A percentile compares a stretch with the other conserved stretches of the same genome.
These are phyloP conservation scores for Drosophila niveifrons DNA, from an alignment of 2,888 invertebrate genomes.

Conservation along the genomic window DNA sequence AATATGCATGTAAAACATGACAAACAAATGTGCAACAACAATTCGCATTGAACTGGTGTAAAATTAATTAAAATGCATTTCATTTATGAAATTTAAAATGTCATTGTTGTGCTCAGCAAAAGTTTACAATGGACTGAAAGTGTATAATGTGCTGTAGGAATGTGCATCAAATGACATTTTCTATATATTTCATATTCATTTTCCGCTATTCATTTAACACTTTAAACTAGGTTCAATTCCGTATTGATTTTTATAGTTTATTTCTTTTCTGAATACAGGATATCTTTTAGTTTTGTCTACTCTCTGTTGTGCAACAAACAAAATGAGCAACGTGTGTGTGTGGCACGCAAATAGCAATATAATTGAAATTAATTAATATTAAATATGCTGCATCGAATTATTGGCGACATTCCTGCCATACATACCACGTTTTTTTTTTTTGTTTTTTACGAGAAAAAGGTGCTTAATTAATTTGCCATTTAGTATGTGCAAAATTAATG, in stretches of 20 bases:
- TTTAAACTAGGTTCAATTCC: no score
- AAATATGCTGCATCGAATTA: constrained; percentile 62
- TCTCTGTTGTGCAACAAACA: neutral
- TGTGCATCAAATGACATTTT: neutral
- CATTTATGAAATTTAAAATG: constrained; percentile 74
- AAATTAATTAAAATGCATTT: constrained; percentile 80
- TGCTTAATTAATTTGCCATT: constrained; percentile 74
- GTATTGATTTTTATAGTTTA: neutral
- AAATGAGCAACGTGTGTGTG: constrained; percentile 18
- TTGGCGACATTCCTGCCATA: constrained; percentile 8
- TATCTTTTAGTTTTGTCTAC: no score
- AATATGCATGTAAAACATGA: constrained; percentile 78
- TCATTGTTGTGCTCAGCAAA: constrained; percentile 40
- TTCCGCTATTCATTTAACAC: no score
- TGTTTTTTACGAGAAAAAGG: neutral
- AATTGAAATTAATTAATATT: constrained; percentile 78
- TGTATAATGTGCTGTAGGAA: neutral
- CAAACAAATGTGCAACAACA: constrained; percentile 55
- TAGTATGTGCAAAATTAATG: constrained; percentile 78
- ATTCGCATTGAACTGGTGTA: constrained; percentile 43
- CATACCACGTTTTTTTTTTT: neutral
- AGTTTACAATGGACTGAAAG: neutral
- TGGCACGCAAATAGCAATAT: constrained; percentile 55
- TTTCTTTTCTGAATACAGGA: neutral
- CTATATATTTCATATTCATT: no score